Evolutionary conservation across 1,140 invertebrate species (phyloP).

Genomic region (Brachionus manjavacas): DNA sequence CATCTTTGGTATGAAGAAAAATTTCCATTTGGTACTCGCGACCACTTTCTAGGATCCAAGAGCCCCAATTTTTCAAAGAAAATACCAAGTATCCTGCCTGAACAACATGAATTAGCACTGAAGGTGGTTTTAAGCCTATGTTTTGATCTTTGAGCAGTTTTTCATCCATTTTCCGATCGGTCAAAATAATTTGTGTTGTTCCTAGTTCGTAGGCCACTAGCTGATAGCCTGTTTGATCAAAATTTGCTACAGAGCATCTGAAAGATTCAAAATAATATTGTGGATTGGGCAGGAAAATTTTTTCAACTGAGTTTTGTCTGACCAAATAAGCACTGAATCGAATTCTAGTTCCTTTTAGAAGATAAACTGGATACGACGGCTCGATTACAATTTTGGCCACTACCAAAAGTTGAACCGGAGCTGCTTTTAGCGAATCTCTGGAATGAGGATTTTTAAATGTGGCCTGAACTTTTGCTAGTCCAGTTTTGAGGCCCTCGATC

Average conservation of each 20-base stretch:
- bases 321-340: neutral
- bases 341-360: neutral
- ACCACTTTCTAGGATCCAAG: neutral
- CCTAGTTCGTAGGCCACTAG: neutral
- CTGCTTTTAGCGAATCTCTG: neutral
- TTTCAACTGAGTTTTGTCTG: conserved; percentile 26
- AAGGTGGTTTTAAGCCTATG: neutral
- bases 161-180: conserved; percentile 31
- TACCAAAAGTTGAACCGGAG: neutral
- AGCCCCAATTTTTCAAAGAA: neutral
- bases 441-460: neutral
- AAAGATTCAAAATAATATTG: neutral
- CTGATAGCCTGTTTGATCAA: neutral
- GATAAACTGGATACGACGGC: conserved; percentile 5
- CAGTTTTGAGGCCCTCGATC: conserved; percentile 30
- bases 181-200: neutral
- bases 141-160: neutral
- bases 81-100: neutral
- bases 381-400: conserved; percentile 27
- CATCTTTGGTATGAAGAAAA: neutral
- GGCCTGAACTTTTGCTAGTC: conserved; percentile 14
- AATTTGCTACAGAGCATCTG: neutral
- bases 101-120: neutral
- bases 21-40: neutral
- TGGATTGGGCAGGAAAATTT: neutral